A percentile compares a stretch with the other conserved stretches of the same genome.
Conservation (phyloP, 1,140 invertebrate genomes). For the Drosophila nebulosa region DNA sequence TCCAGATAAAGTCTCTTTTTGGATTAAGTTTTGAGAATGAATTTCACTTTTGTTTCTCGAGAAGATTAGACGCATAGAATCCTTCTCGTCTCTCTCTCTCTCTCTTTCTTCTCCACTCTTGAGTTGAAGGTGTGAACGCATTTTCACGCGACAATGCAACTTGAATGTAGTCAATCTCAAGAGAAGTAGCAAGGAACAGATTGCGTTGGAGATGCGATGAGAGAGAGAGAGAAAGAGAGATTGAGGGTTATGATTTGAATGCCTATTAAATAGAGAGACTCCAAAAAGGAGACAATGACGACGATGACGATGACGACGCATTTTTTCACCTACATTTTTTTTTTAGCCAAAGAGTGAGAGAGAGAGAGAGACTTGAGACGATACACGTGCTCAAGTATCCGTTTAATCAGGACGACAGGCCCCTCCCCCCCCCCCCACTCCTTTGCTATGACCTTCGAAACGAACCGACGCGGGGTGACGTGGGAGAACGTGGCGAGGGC, state of each 20-base stretch:
- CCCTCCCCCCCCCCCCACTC: no score
- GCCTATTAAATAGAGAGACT: not conserved
- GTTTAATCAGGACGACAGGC: not conserved
- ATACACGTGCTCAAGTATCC: not conserved
- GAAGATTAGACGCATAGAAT: no score
- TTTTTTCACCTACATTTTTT: constrained; percentile 2
- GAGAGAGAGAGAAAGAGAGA: not conserved
- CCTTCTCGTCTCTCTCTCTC: constrained; percentile 3
- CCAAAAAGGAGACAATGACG: not conserved
- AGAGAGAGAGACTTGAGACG: not conserved
- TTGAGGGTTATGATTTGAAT: not conserved
- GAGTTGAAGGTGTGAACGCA: constrained; percentile 57
- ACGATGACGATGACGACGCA: not conserved
- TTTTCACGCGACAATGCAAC: constrained; percentile 74
- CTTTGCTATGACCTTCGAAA: no score
- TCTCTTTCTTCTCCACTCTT: constrained; percentile 35
- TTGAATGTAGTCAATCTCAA: constrained; percentile 52
- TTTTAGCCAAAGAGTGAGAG: not conserved
- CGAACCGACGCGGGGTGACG: no score
- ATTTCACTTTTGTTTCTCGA: not conserved
- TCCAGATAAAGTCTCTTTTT: no score
- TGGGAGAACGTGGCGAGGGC: no score
- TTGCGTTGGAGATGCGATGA: not conserved
- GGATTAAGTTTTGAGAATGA: no score
- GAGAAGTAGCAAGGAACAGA: not conserved